phyloP scores from a whole-genome alignment of 64 coral and sea anemone species.

The Hydrozoanthus tunicans region DNA sequence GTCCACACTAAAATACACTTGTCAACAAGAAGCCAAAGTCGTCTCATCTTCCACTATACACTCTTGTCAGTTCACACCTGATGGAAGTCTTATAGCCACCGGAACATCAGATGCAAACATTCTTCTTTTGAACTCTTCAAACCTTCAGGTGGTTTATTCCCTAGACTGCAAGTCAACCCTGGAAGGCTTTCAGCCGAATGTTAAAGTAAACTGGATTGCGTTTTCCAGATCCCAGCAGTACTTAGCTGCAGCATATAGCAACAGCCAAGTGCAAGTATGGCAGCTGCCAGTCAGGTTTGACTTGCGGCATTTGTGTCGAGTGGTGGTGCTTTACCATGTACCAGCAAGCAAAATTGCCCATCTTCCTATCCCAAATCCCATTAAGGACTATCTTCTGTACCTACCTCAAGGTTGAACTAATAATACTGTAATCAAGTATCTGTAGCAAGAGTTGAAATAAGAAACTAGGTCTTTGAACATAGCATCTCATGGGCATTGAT shows the following conservation, averaged over 20 bases:
- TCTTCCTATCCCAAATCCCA: slow-evolving; percentile 73
- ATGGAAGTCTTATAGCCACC: slow-evolving; percentile 72
- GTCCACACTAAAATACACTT: slow-evolving; percentile 62
- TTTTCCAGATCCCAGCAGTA: slow-evolving; percentile 86
- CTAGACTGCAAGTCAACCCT: slow-evolving; percentile 66
- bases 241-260: slow-evolving; percentile 85
- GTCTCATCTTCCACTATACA: slow-evolving; percentile 60
- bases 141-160: slow-evolving; percentile 36
- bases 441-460: too few species aligned
- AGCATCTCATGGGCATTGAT: too few species aligned
- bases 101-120: slow-evolving; percentile 89
- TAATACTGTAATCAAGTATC: too few species aligned
- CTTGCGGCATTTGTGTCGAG: slow-evolving; percentile 76
- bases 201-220: slow-evolving; percentile 76
- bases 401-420: slow-evolving; percentile 44
- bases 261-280: slow-evolving; percentile 74
- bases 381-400: slow-evolving; percentile 78
- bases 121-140: slow-evolving; percentile 53
- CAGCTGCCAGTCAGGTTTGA: slow-evolving; percentile 81
- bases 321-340: slow-evolving; percentile 79
- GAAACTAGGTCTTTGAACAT: too few species aligned
- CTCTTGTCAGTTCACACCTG: slow-evolving; percentile 79
- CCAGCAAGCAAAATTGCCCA: slow-evolving; percentile 69
- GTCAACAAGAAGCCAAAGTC: slow-evolving; percentile 75
- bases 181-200: slow-evolving; percentile 60